A percentile compares a stretch with the other conserved stretches of the same genome.
phyloP scores from a whole-genome alignment of 2,797 vertebrate species.

The Halcyon leucocephala region DNA sequence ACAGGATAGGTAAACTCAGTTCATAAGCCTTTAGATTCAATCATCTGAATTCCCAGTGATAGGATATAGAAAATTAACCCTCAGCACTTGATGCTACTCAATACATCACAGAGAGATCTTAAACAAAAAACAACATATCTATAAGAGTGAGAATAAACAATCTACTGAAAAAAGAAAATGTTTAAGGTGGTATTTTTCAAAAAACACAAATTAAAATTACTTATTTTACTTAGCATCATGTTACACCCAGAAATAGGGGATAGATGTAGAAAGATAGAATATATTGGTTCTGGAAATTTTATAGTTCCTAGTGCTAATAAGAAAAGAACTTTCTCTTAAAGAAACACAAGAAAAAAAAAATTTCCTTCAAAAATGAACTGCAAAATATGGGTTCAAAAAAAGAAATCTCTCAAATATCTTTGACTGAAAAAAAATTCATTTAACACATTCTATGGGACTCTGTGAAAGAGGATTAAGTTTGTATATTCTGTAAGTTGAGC shows the following conservation, averaged over 20 bases:
- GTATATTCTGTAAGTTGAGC: not conserved
- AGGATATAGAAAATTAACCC: not conserved
- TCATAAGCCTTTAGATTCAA: not conserved
- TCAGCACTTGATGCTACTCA: not conserved
- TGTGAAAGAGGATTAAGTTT: not conserved
- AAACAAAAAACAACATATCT: not conserved
- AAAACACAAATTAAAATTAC: not conserved
- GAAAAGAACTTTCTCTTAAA: not conserved
- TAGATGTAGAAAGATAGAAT: not conserved
- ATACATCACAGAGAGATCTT: not conserved
- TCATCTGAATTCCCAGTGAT: not conserved
- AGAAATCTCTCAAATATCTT: not conserved
- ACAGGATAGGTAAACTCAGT: not conserved
- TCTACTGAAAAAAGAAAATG: not conserved
- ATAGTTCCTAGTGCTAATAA: not conserved
- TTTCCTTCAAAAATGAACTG: not conserved
- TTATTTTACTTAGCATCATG: not conserved
- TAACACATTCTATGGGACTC: not conserved
- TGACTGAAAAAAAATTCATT: not conserved
- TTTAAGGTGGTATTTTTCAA: not conserved
- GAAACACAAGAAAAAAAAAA: not conserved
- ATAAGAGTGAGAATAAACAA: not conserved
- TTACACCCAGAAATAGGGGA: not conserved
- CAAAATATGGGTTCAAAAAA: accelerated
- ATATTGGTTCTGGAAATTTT: not conserved